phyloP scores from a whole-genome alignment of 2,888 invertebrate species.

The Lasioglossum vierecki region DNA sequence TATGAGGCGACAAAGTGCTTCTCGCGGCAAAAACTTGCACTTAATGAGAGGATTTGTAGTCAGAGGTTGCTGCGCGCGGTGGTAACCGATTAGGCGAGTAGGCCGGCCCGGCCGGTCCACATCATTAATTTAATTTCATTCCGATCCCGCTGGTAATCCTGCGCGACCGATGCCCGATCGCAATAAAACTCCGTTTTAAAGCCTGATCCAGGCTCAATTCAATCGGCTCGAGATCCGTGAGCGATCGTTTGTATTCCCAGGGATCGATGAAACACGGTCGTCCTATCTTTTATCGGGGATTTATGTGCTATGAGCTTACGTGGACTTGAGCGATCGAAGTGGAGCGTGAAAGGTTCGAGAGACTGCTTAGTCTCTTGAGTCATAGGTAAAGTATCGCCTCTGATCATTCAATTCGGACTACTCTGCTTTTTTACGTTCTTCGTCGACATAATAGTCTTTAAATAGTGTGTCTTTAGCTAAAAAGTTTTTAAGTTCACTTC shows the following conservation, averaged over 20 bases:
- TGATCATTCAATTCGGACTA: not conserved
- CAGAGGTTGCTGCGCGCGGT: not conserved
- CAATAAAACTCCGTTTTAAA: not conserved
- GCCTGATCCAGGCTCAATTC: not conserved
- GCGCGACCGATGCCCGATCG: not conserved
- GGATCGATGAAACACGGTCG: not conserved
- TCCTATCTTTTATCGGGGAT: not conserved
- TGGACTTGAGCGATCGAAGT: not conserved
- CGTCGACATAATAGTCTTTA: too few relatives aligned
- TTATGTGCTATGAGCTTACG: not conserved
- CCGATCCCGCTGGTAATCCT: not conserved
- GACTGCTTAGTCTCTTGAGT: not conserved
- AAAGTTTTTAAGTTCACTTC: too few relatives aligned
- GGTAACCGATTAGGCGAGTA: slow-evolving; percentile 2
- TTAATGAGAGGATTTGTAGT: slow-evolving; percentile 22
- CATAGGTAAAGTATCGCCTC: not conserved
- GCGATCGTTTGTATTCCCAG: not conserved
- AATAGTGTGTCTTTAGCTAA: too few relatives aligned
- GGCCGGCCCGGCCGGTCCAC: not conserved
- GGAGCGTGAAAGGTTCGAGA: not conserved
- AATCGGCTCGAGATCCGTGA: not conserved
- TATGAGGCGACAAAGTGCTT: slow-evolving; percentile 30
- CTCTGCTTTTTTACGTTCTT: not conserved
- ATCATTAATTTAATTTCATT: slow-evolving; percentile 12
- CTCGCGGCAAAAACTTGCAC: not conserved